Conservation (phyloP, 2,888 invertebrate species). For the Glaucopsyche alexis region DNA sequence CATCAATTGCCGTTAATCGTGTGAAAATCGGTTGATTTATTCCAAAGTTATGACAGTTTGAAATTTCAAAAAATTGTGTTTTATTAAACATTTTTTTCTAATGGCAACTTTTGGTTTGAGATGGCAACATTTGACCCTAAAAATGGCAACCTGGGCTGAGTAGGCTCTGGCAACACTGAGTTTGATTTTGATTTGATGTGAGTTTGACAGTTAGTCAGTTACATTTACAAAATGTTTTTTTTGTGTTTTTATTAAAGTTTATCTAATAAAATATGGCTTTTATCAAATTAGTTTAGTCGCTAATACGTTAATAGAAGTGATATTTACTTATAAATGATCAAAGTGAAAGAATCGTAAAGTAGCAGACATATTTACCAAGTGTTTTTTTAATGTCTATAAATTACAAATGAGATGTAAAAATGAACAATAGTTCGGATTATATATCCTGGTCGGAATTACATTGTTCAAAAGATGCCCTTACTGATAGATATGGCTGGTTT, state of each 20-base stretch:
- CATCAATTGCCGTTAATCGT: too few species aligned
- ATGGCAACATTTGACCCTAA: too few species aligned
- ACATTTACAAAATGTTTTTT: neutral
- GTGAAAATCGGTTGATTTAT: too few species aligned
- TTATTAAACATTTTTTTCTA: too few species aligned
- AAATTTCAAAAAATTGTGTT: too few species aligned
- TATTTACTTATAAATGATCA: neutral
- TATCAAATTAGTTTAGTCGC: neutral
- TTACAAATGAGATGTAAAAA: conserved; percentile 52
- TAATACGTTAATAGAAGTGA: neutral
- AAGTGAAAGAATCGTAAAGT: neutral
- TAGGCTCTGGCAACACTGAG: too few species aligned
- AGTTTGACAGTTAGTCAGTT: conserved; percentile 9
- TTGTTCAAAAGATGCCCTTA: conserved; percentile 85
- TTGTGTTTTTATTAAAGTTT: neutral
- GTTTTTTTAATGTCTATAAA: neutral
- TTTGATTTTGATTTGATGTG: too few species aligned
- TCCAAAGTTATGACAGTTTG: too few species aligned
- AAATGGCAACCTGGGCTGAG: too few species aligned
- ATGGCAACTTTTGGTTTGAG: too few species aligned
- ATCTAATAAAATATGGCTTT: neutral
- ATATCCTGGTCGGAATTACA: conserved; percentile 75
- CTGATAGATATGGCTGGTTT: conserved; percentile 87
- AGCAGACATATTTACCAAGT: neutral
- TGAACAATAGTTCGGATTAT: conserved; percentile 71